A percentile compares a stretch with the other conserved stretches of the same genome.
Conservation (phyloP, 1,140 invertebrate species). For the Octopus bimaculoides region DNA sequence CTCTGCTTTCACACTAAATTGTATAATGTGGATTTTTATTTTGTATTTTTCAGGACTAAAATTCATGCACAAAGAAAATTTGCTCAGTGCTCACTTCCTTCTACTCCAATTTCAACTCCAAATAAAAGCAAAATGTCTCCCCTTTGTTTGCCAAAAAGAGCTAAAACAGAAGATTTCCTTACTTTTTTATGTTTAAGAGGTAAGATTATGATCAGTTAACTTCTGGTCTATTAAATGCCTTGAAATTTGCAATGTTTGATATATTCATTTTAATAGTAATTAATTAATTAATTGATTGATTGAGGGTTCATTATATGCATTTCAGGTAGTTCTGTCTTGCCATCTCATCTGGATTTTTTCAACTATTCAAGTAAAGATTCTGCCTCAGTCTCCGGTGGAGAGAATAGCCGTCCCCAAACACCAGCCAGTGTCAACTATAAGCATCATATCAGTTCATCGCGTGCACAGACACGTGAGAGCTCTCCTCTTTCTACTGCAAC, state of each 20-base stretch:
- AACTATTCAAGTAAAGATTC: slow-evolving; percentile 57
- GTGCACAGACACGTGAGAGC: slow-evolving; percentile 25
- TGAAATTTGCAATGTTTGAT: not conserved
- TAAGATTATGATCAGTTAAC: slow-evolving; percentile 39
- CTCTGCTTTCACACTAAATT: too few relatives aligned
- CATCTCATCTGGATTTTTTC: slow-evolving; percentile 73
- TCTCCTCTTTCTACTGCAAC: slow-evolving; percentile 33
- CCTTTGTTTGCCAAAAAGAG: slow-evolving; percentile 49
- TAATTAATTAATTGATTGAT: not conserved
- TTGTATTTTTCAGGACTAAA: slow-evolving; percentile 39
- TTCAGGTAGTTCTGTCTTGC: slow-evolving; percentile 71
- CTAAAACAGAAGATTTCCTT: slow-evolving; percentile 86
- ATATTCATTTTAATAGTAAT: not conserved
- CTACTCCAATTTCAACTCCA: slow-evolving; percentile 60
- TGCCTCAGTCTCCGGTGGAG: slow-evolving; percentile 12
- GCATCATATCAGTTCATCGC: not conserved
- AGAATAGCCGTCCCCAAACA: slow-evolving; percentile 19
- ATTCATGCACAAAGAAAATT: slow-evolving; percentile 89
- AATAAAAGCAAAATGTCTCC: slow-evolving; percentile 59
- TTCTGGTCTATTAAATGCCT: not conserved
- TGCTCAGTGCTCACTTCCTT: slow-evolving; percentile 72
- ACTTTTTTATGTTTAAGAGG: slow-evolving; percentile 86
- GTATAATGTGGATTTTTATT: slow-evolving; percentile 13
- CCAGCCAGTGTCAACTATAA: slow-evolving; percentile 14
- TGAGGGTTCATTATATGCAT: slow-evolving; percentile 11